These are phyloP conservation scores for Crotalus viridis DNA, from an alignment of 2,113 vertebrate species.

Conservation along the genomic window DNA sequence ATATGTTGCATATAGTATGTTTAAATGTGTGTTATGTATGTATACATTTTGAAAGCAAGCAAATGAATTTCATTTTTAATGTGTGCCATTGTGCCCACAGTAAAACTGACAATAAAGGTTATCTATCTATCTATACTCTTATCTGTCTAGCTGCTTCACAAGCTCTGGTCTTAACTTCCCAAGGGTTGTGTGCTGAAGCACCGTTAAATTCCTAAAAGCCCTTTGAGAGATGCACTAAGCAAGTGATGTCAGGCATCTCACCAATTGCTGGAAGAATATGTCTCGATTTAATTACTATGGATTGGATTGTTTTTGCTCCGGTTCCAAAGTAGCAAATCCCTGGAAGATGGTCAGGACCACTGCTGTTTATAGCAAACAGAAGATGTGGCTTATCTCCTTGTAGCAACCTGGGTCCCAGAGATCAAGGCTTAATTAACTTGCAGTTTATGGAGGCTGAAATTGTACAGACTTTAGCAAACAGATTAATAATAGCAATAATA, in stretches of 20 bases:
- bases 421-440: slow-evolving; percentile 76
- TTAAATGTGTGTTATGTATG: no score
- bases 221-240: slow-evolving; percentile 20
- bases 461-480: slow-evolving; percentile 56
- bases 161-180: slow-evolving; percentile 45
- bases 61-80: no score
- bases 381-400: slow-evolving; percentile 69
- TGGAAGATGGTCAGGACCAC: slow-evolving; percentile 61
- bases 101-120: no score
- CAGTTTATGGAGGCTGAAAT: slow-evolving; percentile 63
- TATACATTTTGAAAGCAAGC: no score
- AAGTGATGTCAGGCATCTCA: slow-evolving; percentile 47
- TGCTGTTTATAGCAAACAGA: slow-evolving; percentile 63
- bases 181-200: fast-evolving
- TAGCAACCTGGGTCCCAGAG: slow-evolving; percentile 72
- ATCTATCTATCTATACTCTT: not conserved
- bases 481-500: slow-evolving; percentile 26
- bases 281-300: slow-evolving; percentile 54
- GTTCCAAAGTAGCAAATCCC: slow-evolving; percentile 68
- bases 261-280: slow-evolving; percentile 13
- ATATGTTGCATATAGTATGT: no score
- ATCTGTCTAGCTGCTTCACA: not conserved
- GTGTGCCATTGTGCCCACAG: no score
- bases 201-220: not conserved
- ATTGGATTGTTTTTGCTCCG: slow-evolving; percentile 66